Evolutionary conservation across 2,113 vertebrate species (phyloP), one percentile per base, ranked within the genome.

Genomic region (Lepus europaeus): DNA sequence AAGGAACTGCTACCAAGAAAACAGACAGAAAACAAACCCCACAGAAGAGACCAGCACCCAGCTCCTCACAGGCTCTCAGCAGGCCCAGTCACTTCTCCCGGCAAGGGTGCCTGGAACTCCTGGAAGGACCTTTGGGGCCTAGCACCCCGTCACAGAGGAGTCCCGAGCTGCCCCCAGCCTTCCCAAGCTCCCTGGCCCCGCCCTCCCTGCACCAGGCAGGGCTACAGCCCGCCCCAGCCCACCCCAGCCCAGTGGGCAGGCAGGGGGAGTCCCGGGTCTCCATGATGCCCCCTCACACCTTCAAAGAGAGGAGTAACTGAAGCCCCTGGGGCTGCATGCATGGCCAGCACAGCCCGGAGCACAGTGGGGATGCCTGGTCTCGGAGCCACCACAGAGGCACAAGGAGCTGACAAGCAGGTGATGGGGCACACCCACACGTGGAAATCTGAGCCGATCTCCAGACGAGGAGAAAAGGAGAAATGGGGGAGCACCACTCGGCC

Each of bases 81-180:
- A 31, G 80, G 85, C 79, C 93, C 93, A 96, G 97, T 95, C 90
- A 92, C 68, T 69, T 61, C 84, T 87, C 97, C 0, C 95, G 81
- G 97, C 77, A 93, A 96, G 97, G 90, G 76, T 25, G 56, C 39
- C 95, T 94, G 93, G 64, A 95, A 95, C 64, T 33, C 96, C 88
- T 92, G 97, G 89, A 2, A 59, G 3, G 0, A 88, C 73, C 94
- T 27, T 86, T 84, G 94, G 89, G 95, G 91, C 59, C 16, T 87
- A 39, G 74, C 77, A 90, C 29, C 53, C 91, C 96, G 96, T 94
- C 97, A 87, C 63, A 81, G 91, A 53, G 86, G 83, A 49, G 92
- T n/a, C 27, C 93, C 63, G 96, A 96, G 90, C 96, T 94, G 49
- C 92, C 9, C 25, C 10, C 4, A 63, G 68, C 91, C 49, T 31